These are phyloP conservation scores for Nothura maculosa DNA, from an alignment of 2,797 vertebrate species.

Conservation along the genomic window DNA sequence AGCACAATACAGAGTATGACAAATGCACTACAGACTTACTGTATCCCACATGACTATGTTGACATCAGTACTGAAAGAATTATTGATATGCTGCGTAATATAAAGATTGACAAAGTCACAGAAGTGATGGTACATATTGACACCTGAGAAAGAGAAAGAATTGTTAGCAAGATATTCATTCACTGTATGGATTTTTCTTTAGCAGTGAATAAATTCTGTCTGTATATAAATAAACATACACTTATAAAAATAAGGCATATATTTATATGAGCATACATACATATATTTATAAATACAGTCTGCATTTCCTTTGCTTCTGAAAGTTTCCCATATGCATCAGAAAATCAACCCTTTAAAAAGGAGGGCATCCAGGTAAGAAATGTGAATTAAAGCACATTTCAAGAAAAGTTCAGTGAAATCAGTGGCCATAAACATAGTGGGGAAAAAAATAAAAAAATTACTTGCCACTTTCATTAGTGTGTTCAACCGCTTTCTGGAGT, in stretches of 20 bases:
- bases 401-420: neutral
- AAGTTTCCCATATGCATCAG: neutral
- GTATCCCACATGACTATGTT: constrained; percentile 99
- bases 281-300: neutral
- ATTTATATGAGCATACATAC: neutral
- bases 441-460: neutral
- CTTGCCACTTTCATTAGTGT: neutral
- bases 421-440: neutral
- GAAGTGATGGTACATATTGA: constrained; percentile 99
- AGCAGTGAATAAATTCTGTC: neutral
- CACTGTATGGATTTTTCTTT: neutral
- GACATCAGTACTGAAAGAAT: constrained; percentile 93
- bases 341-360: neutral
- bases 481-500: constrained; percentile 7
- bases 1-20: neutral
- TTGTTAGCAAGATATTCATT: neutral
- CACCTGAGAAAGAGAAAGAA: constrained; percentile 82
- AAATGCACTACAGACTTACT: constrained; percentile 80
- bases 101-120: constrained; percentile 98
- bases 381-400: neutral
- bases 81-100: constrained; percentile 96
- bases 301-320: neutral
- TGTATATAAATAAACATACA: neutral
- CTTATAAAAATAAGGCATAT: neutral
- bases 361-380: neutral